Percentiles rank a stretch among this genome's conserved stretches.
These are phyloP conservation scores for Microchrysa polita DNA, from an alignment of 2,888 invertebrate genomes.

Conservation along the genomic window DNA sequence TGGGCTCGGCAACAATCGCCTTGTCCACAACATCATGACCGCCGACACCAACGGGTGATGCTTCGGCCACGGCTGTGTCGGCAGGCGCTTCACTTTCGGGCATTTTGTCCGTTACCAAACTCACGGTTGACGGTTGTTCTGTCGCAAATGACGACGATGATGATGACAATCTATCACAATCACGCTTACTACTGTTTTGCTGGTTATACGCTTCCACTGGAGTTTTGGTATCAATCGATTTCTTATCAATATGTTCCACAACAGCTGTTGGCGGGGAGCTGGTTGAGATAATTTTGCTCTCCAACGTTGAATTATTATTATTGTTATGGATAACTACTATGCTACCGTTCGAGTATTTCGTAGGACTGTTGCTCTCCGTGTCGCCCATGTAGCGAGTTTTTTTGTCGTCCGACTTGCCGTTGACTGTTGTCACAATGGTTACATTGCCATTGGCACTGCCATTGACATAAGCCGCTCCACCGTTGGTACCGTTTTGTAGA, in stretches of 20 bases:
- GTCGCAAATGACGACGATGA: background rate
- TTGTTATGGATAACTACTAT: background rate
- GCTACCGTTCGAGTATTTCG: constrained; percentile 17
- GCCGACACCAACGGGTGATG: background rate
- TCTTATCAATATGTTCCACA: constrained; percentile 9
- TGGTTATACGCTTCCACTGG: constrained; percentile 13
- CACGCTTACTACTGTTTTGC: constrained; percentile 10
- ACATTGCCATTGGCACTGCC: background rate
- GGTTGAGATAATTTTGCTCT: constrained; percentile 15
- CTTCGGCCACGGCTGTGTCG: background rate
- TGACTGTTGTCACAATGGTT: background rate
- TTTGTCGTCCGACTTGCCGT: background rate
- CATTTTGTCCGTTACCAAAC: background rate
- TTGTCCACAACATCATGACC: constrained; percentile 6
- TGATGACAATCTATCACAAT: constrained; percentile 30
- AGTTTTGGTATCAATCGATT: constrained; percentile 24
- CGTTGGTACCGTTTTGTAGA: constrained; percentile 27
- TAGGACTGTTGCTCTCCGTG: background rate
- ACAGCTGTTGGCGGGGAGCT: background rate
- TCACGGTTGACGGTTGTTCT: background rate
- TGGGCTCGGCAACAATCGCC: background rate
- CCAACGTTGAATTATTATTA: constrained; percentile 2
- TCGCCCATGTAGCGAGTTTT: constrained; percentile 7
- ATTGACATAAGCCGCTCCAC: background rate
- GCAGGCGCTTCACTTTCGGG: background rate